Conservation (phyloP, 2,888 invertebrate species). For the Fissipunctia ypsillon region DNA sequence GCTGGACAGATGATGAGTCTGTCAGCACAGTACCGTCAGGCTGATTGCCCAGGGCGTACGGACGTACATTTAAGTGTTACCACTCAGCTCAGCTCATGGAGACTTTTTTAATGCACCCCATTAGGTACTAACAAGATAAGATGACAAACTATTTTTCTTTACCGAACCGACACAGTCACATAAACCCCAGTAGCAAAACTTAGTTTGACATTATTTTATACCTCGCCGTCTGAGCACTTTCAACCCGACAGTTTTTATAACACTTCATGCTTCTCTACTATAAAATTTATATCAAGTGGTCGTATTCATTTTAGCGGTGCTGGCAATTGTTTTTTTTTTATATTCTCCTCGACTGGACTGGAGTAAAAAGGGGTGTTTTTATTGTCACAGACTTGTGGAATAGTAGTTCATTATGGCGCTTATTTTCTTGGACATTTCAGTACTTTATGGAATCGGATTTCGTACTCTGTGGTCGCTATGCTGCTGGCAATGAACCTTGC, state of each 20-base stretch:
- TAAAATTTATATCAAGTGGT: conserved; percentile 49
- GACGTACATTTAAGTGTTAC: background rate
- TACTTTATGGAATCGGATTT: background rate
- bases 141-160: background rate
- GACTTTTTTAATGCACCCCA: background rate
- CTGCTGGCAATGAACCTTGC: background rate
- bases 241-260: conserved; percentile 41
- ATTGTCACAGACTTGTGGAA: conserved; percentile 24
- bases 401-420: conserved; percentile 21
- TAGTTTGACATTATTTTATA: conserved; percentile 24
- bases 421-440: conserved; percentile 20
- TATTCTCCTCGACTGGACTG: background rate
- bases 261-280: conserved; percentile 12
- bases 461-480: background rate
- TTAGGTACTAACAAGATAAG: background rate
- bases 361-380: conserved; percentile 28
- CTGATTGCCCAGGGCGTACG: background rate
- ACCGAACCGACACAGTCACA: conserved; percentile 1
- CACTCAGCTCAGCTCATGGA: no score
- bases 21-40: background rate
- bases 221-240: conserved; percentile 33
- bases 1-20: background rate
- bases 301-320: conserved; percentile 49
- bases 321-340: conserved; percentile 47
- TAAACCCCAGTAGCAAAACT: conserved; percentile 15